Evolutionary conservation across 2,888 invertebrate genomes (phyloP).

Genomic region (Steinernema carpocapsae): DNA sequence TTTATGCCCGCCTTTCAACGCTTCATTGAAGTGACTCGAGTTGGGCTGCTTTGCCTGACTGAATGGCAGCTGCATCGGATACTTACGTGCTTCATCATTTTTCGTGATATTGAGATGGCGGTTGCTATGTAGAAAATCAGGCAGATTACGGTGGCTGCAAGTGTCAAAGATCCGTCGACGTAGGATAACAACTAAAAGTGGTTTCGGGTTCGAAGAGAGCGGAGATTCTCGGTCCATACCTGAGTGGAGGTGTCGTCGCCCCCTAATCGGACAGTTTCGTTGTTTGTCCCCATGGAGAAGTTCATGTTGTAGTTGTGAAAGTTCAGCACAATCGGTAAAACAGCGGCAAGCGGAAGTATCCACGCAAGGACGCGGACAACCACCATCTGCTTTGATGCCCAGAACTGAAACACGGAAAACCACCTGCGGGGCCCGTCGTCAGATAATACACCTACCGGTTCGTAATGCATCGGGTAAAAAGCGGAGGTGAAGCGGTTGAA

Average conservation of each 20-base stretch:
- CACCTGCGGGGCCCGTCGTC: neutral
- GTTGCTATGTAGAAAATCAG: neutral
- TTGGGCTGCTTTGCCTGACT: too few relatives aligned
- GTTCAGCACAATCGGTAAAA: conserved; percentile 18
- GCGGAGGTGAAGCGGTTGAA: conserved; percentile 24
- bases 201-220: neutral
- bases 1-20: too few relatives aligned
- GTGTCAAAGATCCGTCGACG: conserved; percentile 4
- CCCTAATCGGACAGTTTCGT: conserved; percentile 3
- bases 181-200: conserved; percentile 1
- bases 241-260: neutral
- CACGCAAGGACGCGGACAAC: conserved; percentile 14
- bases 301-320: neutral
- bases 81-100: conserved; percentile 31
- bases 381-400: neutral
- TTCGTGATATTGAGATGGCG: neutral
- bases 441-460: conserved; percentile 1
- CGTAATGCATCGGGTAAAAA: conserved; percentile 9
- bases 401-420: neutral
- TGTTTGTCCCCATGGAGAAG: neutral
- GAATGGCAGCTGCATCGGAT: too few relatives aligned
- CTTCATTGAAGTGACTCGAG: too few relatives aligned
- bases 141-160: conserved; percentile 28
- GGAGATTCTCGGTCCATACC: neutral
- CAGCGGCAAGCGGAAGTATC: conserved; percentile 7